Evolutionary conservation across 1,140 invertebrate species (phyloP).

Genomic region (Diorhabda carinulata): DNA sequence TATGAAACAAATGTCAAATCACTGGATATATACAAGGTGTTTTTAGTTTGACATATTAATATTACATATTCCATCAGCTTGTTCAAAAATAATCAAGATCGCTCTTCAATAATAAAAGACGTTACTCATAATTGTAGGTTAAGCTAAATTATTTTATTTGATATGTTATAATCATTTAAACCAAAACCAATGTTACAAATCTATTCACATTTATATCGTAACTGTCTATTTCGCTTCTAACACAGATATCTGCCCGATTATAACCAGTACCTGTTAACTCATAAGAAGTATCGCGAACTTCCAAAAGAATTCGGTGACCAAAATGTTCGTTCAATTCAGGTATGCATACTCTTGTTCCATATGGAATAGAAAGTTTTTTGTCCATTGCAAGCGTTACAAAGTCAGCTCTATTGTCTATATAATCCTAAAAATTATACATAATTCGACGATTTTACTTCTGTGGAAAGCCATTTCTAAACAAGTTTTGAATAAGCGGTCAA

Average conservation of each 20-base stretch:
- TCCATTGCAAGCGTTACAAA: constrained; percentile 54
- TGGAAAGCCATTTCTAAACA: too few relatives aligned
- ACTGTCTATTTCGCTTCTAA: constrained; percentile 52
- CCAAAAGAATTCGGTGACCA: constrained; percentile 45
- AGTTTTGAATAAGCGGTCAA: too few relatives aligned
- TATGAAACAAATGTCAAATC: too few relatives aligned
- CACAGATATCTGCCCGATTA: constrained; percentile 51
- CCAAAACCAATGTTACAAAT: constrained; percentile 44
- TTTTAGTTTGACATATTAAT: too few relatives aligned
- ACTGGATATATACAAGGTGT: too few relatives aligned
- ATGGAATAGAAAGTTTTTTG: constrained; percentile 43
- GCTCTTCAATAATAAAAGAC: too few relatives aligned
- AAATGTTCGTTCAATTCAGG: constrained; percentile 53
- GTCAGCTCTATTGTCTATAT: constrained; percentile 48
- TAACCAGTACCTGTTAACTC: constrained; percentile 47
- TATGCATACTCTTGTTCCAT: constrained; percentile 51
- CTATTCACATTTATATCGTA: constrained; percentile 52
- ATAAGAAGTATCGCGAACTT: constrained; percentile 47
- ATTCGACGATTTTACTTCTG: too few relatives aligned
- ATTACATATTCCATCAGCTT: too few relatives aligned
- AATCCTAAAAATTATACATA: constrained; percentile 46
- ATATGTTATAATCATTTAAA: constrained; percentile 15
- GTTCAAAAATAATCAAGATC: too few relatives aligned
- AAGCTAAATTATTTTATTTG: too few relatives aligned
- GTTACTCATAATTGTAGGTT: too few relatives aligned